Percentiles rank a stretch among this genome's conserved stretches.
phyloP scores from a whole-genome alignment of 2,888 invertebrate species.

The Eumerus sabulonum region DNA sequence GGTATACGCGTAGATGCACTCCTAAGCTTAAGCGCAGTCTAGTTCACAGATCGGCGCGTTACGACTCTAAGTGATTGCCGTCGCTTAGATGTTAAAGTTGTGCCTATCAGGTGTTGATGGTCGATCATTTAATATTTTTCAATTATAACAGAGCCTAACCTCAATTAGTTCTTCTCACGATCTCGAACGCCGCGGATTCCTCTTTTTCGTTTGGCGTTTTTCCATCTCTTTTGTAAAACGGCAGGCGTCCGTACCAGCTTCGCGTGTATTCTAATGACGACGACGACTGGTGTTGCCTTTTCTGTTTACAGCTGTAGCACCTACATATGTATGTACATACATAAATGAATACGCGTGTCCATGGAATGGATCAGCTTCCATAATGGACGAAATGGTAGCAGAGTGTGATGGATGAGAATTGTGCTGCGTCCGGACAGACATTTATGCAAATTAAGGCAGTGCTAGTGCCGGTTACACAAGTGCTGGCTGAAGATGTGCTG shows the following conservation, averaged over 20 bases:
- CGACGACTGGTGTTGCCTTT: too few relatives aligned
- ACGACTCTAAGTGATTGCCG: constrained; percentile 64
- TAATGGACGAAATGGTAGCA: constrained; percentile 39
- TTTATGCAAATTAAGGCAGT: constrained; percentile 55
- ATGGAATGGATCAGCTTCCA: constrained; percentile 1
- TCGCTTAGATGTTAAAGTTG: constrained; percentile 73
- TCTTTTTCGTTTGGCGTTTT: background rate
- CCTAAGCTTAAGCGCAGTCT: constrained; percentile 31
- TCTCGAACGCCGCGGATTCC: constrained; percentile 36
- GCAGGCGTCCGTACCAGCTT: background rate
- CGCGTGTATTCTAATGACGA: too few relatives aligned
- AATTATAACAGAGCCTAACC: constrained; percentile 32
- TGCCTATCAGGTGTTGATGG: constrained; percentile 78
- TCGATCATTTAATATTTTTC: constrained; percentile 71
- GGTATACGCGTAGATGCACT: too few relatives aligned
- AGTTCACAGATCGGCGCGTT: constrained; percentile 46
- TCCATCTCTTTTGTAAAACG: too few relatives aligned
- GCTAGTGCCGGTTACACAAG: constrained; percentile 8
- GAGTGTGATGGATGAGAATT: constrained; percentile 36
- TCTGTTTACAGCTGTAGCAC: too few relatives aligned
- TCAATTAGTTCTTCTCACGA: constrained; percentile 58
- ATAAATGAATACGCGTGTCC: background rate
- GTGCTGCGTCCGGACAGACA: constrained; percentile 15
- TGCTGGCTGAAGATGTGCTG: constrained; percentile 51
- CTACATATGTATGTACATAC: too few relatives aligned